Conservation (phyloP, 2,888 invertebrate genomes). For the Choreutis nemorana region DNA sequence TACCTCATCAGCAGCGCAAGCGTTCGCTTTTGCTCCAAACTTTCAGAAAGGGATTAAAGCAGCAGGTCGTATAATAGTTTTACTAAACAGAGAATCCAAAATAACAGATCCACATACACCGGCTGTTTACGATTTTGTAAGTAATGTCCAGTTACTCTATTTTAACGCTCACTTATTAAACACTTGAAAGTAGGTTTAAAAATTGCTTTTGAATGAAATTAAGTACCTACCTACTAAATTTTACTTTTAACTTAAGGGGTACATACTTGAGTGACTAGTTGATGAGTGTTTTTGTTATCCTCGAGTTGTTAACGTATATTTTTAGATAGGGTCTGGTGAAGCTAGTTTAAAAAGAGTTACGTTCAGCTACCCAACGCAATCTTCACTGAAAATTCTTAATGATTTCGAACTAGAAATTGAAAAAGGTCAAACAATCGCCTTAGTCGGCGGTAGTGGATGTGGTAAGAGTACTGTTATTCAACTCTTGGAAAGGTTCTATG, state of each 20-base stretch:
- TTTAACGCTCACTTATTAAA: no score
- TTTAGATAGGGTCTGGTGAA: constrained; percentile 69
- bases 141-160: no score
- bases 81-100: constrained; percentile 69
- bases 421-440: constrained; percentile 75
- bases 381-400: constrained; percentile 72
- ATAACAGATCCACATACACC: constrained; percentile 56
- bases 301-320: no score
- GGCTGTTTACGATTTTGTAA: constrained; percentile 40
- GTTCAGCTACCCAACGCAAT: constrained; percentile 82
- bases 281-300: no score
- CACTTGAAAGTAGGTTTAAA: no score
- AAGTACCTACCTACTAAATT: no score
- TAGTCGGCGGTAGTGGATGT: constrained; percentile 85
- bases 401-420: constrained; percentile 69
- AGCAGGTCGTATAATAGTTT: constrained; percentile 71
- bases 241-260: no score
- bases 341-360: constrained; percentile 74
- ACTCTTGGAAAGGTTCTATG: constrained; percentile 85
- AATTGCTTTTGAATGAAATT: no score
- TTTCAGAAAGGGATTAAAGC: constrained; percentile 81
- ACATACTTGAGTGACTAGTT: no score
- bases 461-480: constrained; percentile 91
- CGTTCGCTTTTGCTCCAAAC: constrained; percentile 79
- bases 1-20: constrained; percentile 74